phyloP scores from a whole-genome alignment of 2,888 invertebrate genomes.

The Orthonychiurus folsomi region DNA sequence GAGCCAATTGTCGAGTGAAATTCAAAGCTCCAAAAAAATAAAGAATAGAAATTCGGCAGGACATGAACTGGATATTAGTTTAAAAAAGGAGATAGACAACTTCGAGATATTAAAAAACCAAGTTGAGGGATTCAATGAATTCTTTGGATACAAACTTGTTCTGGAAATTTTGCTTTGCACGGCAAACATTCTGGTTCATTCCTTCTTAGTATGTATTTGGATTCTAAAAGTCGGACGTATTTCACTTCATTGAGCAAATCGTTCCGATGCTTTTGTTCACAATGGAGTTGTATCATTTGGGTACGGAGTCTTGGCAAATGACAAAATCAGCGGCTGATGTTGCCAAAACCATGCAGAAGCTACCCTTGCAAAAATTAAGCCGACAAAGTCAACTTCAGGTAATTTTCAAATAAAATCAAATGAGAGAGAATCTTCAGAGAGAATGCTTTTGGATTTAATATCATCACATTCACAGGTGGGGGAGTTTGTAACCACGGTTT shows the following conservation, averaged over 20 bases:
- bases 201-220: slow-evolving; percentile 6
- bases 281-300: slow-evolving; percentile 2
- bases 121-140: slow-evolving; percentile 2
- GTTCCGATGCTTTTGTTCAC: neutral
- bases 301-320: neutral
- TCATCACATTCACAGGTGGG: neutral
- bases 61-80: neutral
- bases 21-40: too few relatives aligned
- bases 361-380: neutral
- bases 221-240: neutral
- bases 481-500: neutral
- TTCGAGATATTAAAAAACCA: neutral
- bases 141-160: neutral
- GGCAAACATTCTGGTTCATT: neutral
- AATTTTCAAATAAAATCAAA: neutral
- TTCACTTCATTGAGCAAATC: too few relatives aligned
- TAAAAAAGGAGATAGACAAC: neutral
- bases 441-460: neutral
- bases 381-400: slow-evolving; percentile 3
- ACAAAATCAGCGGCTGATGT: slow-evolving; percentile 5
- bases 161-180: neutral
- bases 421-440: too few relatives aligned
- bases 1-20: neutral
- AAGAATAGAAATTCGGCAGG: too few relatives aligned
- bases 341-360: neutral